These are phyloP conservation scores for Siniperca undulata DNA, from an alignment of 2,797 vertebrate genomes.

Conservation along the genomic window DNA sequence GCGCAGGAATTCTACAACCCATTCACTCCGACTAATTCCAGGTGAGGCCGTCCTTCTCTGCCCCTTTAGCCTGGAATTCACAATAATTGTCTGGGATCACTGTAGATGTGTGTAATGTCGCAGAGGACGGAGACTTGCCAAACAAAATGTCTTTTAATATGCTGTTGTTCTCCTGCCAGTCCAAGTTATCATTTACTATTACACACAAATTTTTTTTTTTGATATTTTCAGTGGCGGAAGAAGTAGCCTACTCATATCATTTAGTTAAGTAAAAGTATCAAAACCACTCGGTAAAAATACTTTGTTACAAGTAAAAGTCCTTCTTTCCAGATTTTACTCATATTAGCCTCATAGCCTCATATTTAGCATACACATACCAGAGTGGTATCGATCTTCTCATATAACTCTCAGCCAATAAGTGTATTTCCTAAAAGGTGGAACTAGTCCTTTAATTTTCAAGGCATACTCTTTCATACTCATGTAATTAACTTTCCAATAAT, in stretches of 20 bases:
- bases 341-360: no score
- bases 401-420: not conserved
- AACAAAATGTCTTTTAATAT: not conserved
- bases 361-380: not conserved
- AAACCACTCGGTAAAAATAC: not conserved
- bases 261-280: not conserved
- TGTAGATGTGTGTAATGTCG: not conserved
- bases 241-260: not conserved
- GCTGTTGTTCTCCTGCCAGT: not conserved
- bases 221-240: not conserved
- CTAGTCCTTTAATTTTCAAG: not conserved
- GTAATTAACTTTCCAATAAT: not conserved
- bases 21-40: conserved; percentile 85
- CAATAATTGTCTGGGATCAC: not conserved
- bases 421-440: not conserved
- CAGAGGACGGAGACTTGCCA: not conserved
- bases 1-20: conserved; percentile 83
- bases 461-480: not conserved
- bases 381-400: no score
- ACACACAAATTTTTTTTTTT: not conserved
- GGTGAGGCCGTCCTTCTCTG: conserved; percentile 58
- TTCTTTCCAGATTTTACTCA: not conserved
- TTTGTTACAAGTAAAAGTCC: not conserved
- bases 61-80: not conserved
- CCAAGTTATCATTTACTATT: not conserved